phyloP scores from a whole-genome alignment of 35 echinoderm and acorn worm species.

The Patiria miniata region DNA sequence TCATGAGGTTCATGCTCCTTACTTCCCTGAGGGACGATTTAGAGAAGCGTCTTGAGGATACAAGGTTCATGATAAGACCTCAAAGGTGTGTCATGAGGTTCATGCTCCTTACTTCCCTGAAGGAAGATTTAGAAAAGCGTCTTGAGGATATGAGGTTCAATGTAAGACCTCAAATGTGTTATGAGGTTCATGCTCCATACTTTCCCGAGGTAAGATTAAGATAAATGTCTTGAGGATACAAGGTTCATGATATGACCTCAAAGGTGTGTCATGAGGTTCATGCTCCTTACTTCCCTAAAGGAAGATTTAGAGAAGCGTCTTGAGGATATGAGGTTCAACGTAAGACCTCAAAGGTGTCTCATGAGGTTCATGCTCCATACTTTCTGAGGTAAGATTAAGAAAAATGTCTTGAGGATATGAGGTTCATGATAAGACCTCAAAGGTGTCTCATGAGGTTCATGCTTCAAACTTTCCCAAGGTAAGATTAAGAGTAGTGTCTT shows the following conservation, averaged over 20 bases:
- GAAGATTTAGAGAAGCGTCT: constrained; percentile 28
- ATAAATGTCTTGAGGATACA: background rate
- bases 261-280: constrained; percentile 89
- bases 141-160: constrained; percentile 61
- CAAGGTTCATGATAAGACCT: constrained; percentile 77
- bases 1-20: constrained; percentile 88
- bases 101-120: constrained; percentile 90
- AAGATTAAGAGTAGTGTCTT: background rate
- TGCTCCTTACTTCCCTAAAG: constrained; percentile 83
- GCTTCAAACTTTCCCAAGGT: constrained; percentile 87
- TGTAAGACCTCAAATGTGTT: constrained; percentile 77
- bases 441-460: constrained; percentile 88
- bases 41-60: background rate
- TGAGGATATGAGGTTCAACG: constrained; percentile 72
- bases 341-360: constrained; percentile 75
- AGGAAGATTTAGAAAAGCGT: constrained; percentile 41
- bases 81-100: constrained; percentile 83
- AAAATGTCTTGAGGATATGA: constrained; percentile 30
- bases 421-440: constrained; percentile 81
- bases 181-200: constrained; percentile 89
- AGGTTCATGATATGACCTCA: constrained; percentile 80
- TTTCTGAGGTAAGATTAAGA: constrained; percentile 70
- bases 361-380: constrained; percentile 89
- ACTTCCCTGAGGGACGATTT: constrained; percentile 80
- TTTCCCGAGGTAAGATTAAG: constrained; percentile 74